Base-by-base conservation (phyloP, 1,140 invertebrate species). In the Homalodisca vitripennis region DNA sequence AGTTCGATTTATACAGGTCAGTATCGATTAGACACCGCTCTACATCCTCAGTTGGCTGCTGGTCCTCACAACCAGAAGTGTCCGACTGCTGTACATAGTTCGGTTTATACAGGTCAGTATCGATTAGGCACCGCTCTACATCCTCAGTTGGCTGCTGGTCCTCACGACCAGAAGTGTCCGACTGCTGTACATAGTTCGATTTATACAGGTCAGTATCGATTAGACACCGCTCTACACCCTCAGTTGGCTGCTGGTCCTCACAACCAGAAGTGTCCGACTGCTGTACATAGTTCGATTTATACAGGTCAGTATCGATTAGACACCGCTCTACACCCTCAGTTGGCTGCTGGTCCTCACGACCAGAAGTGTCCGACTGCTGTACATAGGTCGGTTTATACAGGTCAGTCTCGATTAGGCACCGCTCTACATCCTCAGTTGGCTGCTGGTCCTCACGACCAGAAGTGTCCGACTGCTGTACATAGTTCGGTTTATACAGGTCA, bases 351-450 rank as follows among this genome's bases (percentile, higher is more conserved):
- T 93, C 12, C 83, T 88, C 22, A 84, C 87, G 73, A 84, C 88
- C 3, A 82, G 80, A 17, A 82, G 81, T 13, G 80, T 87, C 0
- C 81, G 30, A 0, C 29, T 62, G 3, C 57, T 72, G 14, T 72
- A 70, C 51, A 34, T 68, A n/a, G 31, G 30, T 20, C 22, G 67
- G 17, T 34, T 62, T 34, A 57, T 55, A 20, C 46, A 66, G 76
- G 93, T 51, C n/a, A n/a, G n/a, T n/a, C n/a, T n/a, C n/a, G n/a
- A n/a, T n/a, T n/a, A n/a, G 27, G 81, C 88, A 0, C 66, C 88
- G 2, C 88, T 91, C 0, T 95, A 92, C 74, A 76, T 92, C 10
- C 32, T 89, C 12, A 92, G 91, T 70, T 95, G 91, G 90, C 26
- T 86, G 3, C 75, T 89, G 0, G 91, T 93, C 12, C 83, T 88